Base-by-base conservation (phyloP, 2,888 invertebrate species). In the Drosophila histrio region DNA sequence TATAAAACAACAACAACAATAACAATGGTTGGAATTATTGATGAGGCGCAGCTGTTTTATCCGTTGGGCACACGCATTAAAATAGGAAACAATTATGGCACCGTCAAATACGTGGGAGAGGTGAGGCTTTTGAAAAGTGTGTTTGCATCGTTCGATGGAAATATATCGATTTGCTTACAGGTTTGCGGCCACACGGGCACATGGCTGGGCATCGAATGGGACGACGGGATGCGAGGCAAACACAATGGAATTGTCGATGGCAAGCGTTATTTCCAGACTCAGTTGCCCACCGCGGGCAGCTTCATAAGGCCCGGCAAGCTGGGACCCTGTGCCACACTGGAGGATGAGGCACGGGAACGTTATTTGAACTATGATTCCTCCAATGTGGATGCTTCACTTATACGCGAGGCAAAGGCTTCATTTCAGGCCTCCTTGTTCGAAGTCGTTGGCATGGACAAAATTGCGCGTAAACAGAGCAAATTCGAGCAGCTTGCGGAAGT, bases 131-230 rank as follows among this genome's bases (percentile, higher is more conserved):
- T 24, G 7, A 24, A 46, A 24, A 15, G 4, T 21, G 1, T 8
- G 5, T 34, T 46, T 19, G 9, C 1, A 34, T 13, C 17, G 11
- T 15, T 7, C 6, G 1, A 6, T 17, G 2, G 3, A 32, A 11
- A 22, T 22, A 15, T 39, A 26, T 34, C 8, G 15, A 26, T 30
- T 57, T 3, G 1, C 38, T 34, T 60, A 13, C 56, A 92, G 92
- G 94, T 94, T 53, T 93, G 94, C 66, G 95, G 95, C 0, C 94
- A 95, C 83, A 92, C 93, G 60, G 96, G 96, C 39, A 90, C 93
- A 26, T 99, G 98, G 99, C 93, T 97, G 58, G 99, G 99, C 0
- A 94, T 99, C n/a, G 99, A 99, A 90, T 99, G 99, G 99, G 99
- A 99, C 91, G 95, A 97, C 85, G 93, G 94, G 2, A 92, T 92